Base-by-base conservation (phyloP, 2,797 vertebrate genomes). In the Alca torda region DNA sequence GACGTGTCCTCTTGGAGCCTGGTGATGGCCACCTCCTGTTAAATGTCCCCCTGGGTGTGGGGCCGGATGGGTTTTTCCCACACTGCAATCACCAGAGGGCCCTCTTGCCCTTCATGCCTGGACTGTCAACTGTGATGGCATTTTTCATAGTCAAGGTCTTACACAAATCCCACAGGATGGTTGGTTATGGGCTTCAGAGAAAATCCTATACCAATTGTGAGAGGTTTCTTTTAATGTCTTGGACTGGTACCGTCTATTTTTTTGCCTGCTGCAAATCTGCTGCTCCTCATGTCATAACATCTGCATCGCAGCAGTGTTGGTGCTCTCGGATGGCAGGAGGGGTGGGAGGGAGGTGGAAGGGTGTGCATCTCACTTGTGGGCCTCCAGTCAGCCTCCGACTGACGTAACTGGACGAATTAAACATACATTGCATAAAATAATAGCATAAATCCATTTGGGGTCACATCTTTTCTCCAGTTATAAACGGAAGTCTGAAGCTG, bases 401-500 rank as follows among this genome's bases (percentile, higher is more conserved):
- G 67, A 64, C 60, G 11, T 5, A 61, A 30, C 18, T 45, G 70
- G 35, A 33, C 21, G 59, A 74, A 86, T 28, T 26, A 73, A 83
- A 63, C 46, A 13, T 12, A 21, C 4, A 5, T 10, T 28, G 11
- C 45, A 11, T 28, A 53, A 72, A 93, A 77, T 56, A 73, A 56
- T 13, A 61, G 26, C 0, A 0, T 23, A 70, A 84, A 64, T 51
- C 50, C 25, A 39, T 11, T 2, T 12, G 26, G 26, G 39, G 8
- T 54, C 80, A 46, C 16, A 5, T 30, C 43, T 67, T 50, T 31
- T 74, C 77, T 78, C 20, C 24, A 39, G 28, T 16, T 30, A 6
- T 14, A 53, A 57, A 41, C 11, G 51, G 72, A 83, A 83, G 11
- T 4, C 31, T 13, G 69, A 84, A 90, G 46, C 64, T 60, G 70